Evolutionary conservation across 2,888 invertebrate genomes (phyloP), one percentile per base, ranked within the genome.

Genomic region (Xanthia icteritia): DNA sequence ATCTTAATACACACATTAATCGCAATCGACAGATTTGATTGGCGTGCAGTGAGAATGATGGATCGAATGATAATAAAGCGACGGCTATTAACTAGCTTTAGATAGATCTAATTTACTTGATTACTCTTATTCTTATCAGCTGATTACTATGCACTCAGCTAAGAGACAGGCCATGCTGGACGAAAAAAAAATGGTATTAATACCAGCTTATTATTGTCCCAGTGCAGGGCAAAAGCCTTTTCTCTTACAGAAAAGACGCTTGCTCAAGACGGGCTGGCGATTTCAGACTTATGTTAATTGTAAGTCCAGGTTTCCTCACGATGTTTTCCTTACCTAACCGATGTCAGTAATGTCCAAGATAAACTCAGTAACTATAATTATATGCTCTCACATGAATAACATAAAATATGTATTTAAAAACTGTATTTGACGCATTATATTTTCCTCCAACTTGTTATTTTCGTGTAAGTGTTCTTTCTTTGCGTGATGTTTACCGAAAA

Each of bases 31-130:
- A 75, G 48, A 45, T 64, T 81, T 81, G 75, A 82, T 76, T 66
- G 77, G 73, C 68, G 72, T 79, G 80, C 61, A 72, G 36, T 51
- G 72, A 78, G 42, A 39, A 48, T 88, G 89, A 87, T 87, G 77
- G 85, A 87, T 87, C 74, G 83, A 68, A 76, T 51, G 39, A 63
- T 77, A 80, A 76, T 76, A 76, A 74, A 65, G 65, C 23, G 74
- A 68, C 39, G 45, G 48, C 63, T 63, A 63, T 60, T 61, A 77
- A 84, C 68, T 68, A 13, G 15, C 66, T 63, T 70, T 54, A 66
- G 23, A 54, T 45, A 36, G 20, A 64, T 36, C n/a, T n/a, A 73
- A 31, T 73, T 71, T 58, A 73, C n/a, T 56, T n/a, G n/a, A 73
- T 56, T 56, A n/a, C n/a, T 56, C 13, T 27, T 31, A 72, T 23